Evolutionary conservation across 2,888 invertebrate genomes (phyloP).

Genomic region (Trachelus iudaicus): DNA sequence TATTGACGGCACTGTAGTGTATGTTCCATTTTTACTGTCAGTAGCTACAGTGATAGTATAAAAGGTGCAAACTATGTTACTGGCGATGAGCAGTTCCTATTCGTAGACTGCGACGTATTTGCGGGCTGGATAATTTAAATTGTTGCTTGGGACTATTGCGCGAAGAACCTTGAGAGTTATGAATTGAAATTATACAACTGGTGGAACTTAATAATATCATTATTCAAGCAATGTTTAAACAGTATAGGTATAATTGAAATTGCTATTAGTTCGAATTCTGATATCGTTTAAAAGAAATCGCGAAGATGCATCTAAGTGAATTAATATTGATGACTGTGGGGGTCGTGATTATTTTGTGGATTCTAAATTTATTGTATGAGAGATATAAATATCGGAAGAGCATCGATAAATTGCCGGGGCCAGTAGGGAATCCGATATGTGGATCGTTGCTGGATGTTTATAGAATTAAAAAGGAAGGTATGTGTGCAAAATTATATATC

Average conservation of each 20-base stretch:
- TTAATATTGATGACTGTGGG: slow-evolving; percentile 6
- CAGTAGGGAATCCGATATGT: slow-evolving; percentile 34
- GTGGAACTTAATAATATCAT: not conserved
- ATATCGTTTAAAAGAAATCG: not conserved
- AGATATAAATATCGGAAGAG: slow-evolving; percentile 18
- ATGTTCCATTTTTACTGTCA: not conserved
- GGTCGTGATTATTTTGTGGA: slow-evolving; percentile 5
- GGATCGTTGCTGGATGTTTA: slow-evolving; percentile 28
- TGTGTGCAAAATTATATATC: not conserved
- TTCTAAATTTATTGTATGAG: slow-evolving; percentile 22
- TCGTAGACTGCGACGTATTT: not conserved
- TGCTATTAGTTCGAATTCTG: not conserved
- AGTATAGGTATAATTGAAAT: no score
- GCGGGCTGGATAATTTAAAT: not conserved
- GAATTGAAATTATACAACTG: not conserved
- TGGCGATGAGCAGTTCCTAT: not conserved
- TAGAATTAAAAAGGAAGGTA: slow-evolving; percentile 32
- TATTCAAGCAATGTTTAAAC: no score
- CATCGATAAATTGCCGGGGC: slow-evolving; percentile 40
- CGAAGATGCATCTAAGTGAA: slow-evolving; percentile 1
- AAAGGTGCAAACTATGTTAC: not conserved
- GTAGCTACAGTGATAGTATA: not conserved
- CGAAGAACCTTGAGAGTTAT: not conserved
- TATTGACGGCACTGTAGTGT: not conserved
- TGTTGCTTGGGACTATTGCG: not conserved